phyloP scores from a whole-genome alignment of 1,140 invertebrate genomes.

The Steinernema feltiae region DNA sequence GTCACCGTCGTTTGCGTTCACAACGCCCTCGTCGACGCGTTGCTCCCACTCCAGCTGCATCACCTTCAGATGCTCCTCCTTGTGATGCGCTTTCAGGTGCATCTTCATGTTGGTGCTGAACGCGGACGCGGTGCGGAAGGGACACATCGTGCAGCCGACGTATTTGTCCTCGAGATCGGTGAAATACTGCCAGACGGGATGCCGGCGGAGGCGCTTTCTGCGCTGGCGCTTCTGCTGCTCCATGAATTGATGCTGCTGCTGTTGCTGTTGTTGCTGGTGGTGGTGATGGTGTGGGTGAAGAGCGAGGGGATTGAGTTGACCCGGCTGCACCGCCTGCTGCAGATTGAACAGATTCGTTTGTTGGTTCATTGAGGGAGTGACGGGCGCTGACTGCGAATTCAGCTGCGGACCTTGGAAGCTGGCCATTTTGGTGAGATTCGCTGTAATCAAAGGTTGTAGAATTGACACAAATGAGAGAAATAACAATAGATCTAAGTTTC shows the following conservation, averaged over 20 bases:
- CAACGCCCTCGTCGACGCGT: not conserved
- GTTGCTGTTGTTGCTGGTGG: not conserved
- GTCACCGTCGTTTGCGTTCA: not conserved
- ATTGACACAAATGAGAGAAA: too few relatives aligned
- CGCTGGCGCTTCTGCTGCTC: not conserved
- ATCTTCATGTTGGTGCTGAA: slow-evolving; percentile 40
- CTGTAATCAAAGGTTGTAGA: not conserved
- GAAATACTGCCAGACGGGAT: slow-evolving; percentile 39
- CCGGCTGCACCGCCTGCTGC: not conserved
- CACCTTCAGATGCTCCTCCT: slow-evolving; percentile 37
- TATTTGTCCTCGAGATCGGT: slow-evolving; percentile 39
- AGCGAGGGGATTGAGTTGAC: not conserved
- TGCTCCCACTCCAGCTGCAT: slow-evolving; percentile 13
- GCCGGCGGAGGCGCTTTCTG: slow-evolving; percentile 30
- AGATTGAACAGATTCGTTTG: not conserved
- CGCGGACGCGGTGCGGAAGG: slow-evolving; percentile 36
- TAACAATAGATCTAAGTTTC: too few relatives aligned
- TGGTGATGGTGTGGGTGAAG: not conserved
- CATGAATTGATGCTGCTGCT: not conserved
- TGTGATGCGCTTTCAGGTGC: slow-evolving; percentile 40
- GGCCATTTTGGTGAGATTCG: not conserved
- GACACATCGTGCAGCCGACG: slow-evolving; percentile 37
- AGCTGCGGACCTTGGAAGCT: not conserved
- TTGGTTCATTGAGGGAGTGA: not conserved
- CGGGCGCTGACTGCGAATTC: not conserved